Conservation (phyloP, 2,113 vertebrate genomes). For the Fulmarus glacialis region DNA sequence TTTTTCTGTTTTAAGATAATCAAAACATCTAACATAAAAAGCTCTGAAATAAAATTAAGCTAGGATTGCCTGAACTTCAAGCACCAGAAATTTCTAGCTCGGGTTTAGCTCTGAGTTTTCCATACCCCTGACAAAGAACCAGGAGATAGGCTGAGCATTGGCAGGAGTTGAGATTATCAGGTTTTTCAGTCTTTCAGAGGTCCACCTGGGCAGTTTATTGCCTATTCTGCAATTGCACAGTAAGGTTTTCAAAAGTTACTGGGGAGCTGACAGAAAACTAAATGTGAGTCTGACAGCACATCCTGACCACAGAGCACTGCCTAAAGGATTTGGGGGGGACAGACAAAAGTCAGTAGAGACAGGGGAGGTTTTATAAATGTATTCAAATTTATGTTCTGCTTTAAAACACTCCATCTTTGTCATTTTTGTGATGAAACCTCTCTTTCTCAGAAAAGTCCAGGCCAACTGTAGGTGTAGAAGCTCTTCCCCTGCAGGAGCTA, state of each 20-base stretch:
- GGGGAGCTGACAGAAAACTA: background rate
- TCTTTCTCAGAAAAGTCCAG: background rate
- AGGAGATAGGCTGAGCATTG: background rate
- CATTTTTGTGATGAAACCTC: background rate
- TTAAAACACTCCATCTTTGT: background rate
- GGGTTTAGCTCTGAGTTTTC: background rate
- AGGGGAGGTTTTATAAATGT: background rate
- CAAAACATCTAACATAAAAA: background rate
- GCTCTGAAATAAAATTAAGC: background rate
- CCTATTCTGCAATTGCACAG: background rate
- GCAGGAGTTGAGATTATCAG: background rate
- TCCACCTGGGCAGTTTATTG: background rate
- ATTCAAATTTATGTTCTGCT: background rate
- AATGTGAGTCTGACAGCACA: background rate
- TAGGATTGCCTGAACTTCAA: background rate
- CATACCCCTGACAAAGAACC: background rate
- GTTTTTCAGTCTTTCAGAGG: background rate
- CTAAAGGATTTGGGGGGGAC: background rate
- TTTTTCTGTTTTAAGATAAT: background rate
- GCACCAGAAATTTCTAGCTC: background rate
- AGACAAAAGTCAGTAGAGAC: background rate
- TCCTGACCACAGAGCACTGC: background rate
- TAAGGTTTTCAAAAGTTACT: background rate
- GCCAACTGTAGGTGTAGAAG: background rate
- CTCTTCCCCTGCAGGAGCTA: background rate